phyloP scores from a whole-genome alignment of 2,888 invertebrate genomes.

The Anorthoa munda region DNA sequence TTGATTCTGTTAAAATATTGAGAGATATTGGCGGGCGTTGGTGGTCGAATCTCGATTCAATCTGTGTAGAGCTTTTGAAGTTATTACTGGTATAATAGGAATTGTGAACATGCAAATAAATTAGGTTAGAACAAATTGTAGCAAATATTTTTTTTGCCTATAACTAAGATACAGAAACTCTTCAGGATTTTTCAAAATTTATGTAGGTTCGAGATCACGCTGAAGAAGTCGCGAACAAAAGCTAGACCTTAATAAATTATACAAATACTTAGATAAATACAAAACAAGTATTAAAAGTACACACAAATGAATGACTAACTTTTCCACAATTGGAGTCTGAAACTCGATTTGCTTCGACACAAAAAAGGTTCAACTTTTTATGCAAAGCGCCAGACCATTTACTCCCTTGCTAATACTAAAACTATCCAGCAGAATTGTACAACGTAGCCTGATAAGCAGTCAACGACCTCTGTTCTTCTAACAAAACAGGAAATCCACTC shows the following conservation, averaged over 20 bases:
- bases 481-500: slow-evolving; percentile 42
- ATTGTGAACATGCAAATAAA: background rate
- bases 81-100: background rate
- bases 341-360: background rate
- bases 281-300: background rate
- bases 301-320: background rate
- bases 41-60: background rate
- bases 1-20: slow-evolving; percentile 9
- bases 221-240: too few species aligned
- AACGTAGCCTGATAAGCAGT: background rate
- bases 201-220: too few species aligned
- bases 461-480: slow-evolving; percentile 13
- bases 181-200: too few species aligned
- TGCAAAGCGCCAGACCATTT: background rate
- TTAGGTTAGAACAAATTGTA: background rate
- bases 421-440: background rate
- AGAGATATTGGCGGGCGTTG: background rate
- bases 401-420: slow-evolving; percentile 1
- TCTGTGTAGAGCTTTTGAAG: background rate
- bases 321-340: background rate
- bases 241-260: too few species aligned
- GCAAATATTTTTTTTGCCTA: too few species aligned
- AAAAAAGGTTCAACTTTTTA: background rate
- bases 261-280: background rate
- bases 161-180: too few species aligned